phyloP scores from a whole-genome alignment of 2,888 invertebrate species.

The Drosophila nr. perissopoda region DNA sequence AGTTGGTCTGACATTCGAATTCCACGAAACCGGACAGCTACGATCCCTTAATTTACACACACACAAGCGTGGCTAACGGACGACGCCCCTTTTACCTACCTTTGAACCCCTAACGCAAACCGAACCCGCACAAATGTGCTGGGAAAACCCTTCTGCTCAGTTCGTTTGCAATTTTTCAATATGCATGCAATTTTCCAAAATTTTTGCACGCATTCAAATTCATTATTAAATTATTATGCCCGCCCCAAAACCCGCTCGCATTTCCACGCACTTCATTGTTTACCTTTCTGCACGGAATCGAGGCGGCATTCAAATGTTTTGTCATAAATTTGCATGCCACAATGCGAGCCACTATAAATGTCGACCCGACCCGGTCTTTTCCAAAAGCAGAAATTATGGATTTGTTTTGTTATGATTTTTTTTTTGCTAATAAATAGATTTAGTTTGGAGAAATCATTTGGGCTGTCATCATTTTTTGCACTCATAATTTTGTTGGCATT shows the following conservation, averaged over 20 bases:
- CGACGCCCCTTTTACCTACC: slow-evolving; percentile 28
- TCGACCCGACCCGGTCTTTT: slow-evolving; percentile 35
- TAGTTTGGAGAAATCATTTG: slow-evolving; percentile 21
- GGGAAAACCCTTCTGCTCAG: slow-evolving; percentile 55
- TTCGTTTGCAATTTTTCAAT: slow-evolving; percentile 46
- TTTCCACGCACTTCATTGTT: slow-evolving; percentile 51
- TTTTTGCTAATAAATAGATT: slow-evolving; percentile 58
- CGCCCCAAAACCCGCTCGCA: slow-evolving; percentile 58
- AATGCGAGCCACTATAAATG: slow-evolving; percentile 54
- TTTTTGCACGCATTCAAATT: slow-evolving; percentile 73
- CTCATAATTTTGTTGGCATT: slow-evolving; percentile 70
- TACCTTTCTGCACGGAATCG: slow-evolving; percentile 64
- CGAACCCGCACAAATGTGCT: slow-evolving; percentile 30
- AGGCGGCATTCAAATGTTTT: slow-evolving; percentile 66
- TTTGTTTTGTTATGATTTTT: slow-evolving; percentile 49
- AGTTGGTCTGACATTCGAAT: slow-evolving; percentile 51
- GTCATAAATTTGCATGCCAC: slow-evolving; percentile 79
- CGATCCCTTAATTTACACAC: slow-evolving; percentile 50
- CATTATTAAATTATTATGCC: slow-evolving; percentile 77
- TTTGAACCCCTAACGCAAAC: slow-evolving; percentile 8
- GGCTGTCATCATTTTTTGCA: slow-evolving; percentile 67
- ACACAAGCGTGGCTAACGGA: slow-evolving; percentile 34
- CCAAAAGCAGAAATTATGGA: slow-evolving; percentile 60
- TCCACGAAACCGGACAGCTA: slow-evolving; percentile 23
- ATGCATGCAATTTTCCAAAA: slow-evolving; percentile 53